phyloP scores from a whole-genome alignment of 1,140 invertebrate genomes.

The Chironomus striatipennis region DNA sequence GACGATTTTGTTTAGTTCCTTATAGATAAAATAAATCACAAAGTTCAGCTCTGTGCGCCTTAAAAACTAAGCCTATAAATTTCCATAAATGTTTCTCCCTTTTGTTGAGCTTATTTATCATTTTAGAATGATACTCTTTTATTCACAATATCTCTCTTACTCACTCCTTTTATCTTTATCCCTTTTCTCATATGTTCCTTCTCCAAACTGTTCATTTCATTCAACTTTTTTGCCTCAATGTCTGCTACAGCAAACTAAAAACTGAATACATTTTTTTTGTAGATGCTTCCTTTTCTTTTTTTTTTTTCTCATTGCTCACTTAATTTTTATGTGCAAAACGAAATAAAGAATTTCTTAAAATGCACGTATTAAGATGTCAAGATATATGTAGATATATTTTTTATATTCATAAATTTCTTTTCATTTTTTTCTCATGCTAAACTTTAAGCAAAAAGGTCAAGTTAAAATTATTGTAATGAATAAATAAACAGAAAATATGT shows the following conservation, averaged over 20 bases:
- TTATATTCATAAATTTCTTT: neutral
- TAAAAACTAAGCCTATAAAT: neutral
- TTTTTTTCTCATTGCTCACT: neutral
- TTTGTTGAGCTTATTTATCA: no score
- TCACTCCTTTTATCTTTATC: no score
- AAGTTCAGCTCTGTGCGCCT: neutral
- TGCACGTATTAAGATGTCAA: slow-evolving; percentile 12
- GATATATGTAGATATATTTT: neutral
- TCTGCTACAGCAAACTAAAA: no score
- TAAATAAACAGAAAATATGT: slow-evolving; percentile 4
- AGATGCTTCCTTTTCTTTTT: neutral
- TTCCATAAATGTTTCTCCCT: neutral
- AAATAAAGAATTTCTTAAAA: slow-evolving; percentile 15
- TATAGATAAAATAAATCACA: neutral
- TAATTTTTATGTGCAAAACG: slow-evolving; percentile 7
- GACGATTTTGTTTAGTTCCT: no score
- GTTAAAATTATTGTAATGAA: slow-evolving; percentile 15
- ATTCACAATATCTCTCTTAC: no score
- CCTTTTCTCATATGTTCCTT: no score
- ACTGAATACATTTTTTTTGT: no score
- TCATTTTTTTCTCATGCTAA: no score
- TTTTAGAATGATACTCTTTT: no score
- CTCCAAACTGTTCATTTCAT: no score
- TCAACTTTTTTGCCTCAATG: no score
- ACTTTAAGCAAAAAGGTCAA: neutral